Evolutionary conservation across 2,797 vertebrate genomes (phyloP), one percentile per base, ranked within the genome.

Genomic region (Sciurus vulgaris): DNA sequence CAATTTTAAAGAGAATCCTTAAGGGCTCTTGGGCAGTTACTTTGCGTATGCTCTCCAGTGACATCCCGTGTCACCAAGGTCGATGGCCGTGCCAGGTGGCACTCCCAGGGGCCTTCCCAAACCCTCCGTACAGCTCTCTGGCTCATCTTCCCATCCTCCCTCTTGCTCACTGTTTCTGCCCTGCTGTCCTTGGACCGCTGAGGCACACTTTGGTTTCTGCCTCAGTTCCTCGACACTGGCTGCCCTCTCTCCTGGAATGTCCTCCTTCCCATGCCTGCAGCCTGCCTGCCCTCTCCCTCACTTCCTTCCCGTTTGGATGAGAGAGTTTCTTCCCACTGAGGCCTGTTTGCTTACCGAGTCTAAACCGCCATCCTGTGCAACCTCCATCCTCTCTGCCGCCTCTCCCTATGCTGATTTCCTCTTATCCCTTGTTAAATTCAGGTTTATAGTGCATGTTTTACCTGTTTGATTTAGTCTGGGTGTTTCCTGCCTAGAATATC

Each of bases 401-500:
- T 20, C 41, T 35, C 38, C 35, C 30, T 28, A 7, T 11, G 3
- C 24, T 49, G 4, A 14, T 79, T 84, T 54, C 3, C 18, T 7
- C 2, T 56, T 28, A 13, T 3, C 7, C 1, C 1, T 20, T 44
- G 18, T 0, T 8, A 1, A 2, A 8, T 3, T 7, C 41, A 51
- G 20, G 9, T 26, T 0, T 3, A 7, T 3, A 54, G 6, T n/a
- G 1, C 3, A 30, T 10, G 7, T 15, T 51, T 72, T 4, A 7
- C 44, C 78, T 72, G 0, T 59, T 77, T 30, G 41, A 61, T n/a
- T 49, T 17, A 54, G 51, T 33, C 28, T 3, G 51, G 17, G 20
- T 18, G 10, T 84, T 72, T 78, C 30, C 44, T 4, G 8, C 47
- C 26, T 11, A 0, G 12, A 49, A 1, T 0, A 3, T 4, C 26